A percentile compares a stretch with the other conserved stretches of the same genome.
Conservation (phyloP, 2,797 vertebrate genomes). For the Scleropages formosus region DNA sequence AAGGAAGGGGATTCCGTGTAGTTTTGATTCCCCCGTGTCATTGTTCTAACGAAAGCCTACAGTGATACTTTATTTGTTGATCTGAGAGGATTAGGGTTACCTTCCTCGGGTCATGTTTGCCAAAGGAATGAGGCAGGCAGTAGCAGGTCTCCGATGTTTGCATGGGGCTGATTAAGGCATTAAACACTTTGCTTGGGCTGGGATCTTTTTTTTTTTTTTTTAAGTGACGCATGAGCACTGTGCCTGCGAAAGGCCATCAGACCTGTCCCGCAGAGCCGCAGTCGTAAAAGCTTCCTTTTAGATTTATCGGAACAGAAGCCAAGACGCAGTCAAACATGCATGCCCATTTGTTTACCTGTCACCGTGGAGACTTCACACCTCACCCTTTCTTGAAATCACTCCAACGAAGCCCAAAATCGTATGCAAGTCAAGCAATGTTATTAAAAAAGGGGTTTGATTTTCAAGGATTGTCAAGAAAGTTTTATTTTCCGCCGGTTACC, state of each 20-base stretch:
- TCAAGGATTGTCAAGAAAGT: no score
- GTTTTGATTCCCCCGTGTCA: constrained; percentile 19
- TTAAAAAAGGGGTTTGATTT: no score
- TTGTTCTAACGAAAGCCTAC: constrained; percentile 19
- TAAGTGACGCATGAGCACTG: background rate
- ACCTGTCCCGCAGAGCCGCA: background rate
- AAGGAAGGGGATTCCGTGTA: constrained; percentile 13
- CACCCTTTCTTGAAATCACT: no score
- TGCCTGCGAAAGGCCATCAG: background rate
- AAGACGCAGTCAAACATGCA: no score
- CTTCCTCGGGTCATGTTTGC: constrained; percentile 15
- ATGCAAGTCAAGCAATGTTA: no score
- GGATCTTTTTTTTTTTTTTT: no score
- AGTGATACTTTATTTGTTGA: constrained; percentile 25
- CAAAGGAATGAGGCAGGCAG: constrained; percentile 22
- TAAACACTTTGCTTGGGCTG: background rate
- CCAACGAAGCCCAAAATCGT: no score
- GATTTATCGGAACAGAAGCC: no score
- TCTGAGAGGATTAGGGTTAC: constrained; percentile 25
- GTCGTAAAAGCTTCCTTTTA: background rate
- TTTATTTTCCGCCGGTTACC: no score
- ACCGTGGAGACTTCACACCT: no score
- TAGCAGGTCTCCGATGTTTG: background rate
- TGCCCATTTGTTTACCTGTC: no score
- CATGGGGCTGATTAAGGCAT: constrained; percentile 16